Evolutionary conservation across 2,113 vertebrate species (phyloP).

Genomic region (Proteles cristata): DNA sequence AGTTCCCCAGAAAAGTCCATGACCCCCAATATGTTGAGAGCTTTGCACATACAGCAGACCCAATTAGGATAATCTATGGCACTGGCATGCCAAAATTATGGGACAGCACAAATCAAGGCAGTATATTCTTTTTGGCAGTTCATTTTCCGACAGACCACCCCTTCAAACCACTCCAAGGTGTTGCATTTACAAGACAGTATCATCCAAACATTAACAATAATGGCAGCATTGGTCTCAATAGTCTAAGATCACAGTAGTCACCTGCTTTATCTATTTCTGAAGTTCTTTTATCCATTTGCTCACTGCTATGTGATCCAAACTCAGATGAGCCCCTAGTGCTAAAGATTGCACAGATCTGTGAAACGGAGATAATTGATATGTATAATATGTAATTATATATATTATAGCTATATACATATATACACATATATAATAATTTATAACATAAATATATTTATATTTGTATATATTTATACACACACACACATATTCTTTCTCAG

Average conservation of each 20-base stretch:
- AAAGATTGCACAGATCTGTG: conserved; percentile 95
- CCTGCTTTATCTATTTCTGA: conserved; percentile 94
- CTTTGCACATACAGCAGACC: neutral
- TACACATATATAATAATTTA: neutral
- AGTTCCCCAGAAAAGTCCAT: neutral
- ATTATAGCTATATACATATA: too few relatives aligned
- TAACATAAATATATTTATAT: too few relatives aligned
- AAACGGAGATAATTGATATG: conserved; percentile 85
- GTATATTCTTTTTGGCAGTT: neutral
- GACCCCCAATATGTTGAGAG: fast-evolving
- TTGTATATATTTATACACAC: neutral
- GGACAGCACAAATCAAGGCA: neutral
- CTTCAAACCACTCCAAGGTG: neutral
- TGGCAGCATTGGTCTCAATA: conserved; percentile 95
- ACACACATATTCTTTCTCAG: neutral
- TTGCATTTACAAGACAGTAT: conserved; percentile 91
- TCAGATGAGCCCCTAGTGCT: conserved; percentile 93
- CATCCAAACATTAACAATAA: conserved; percentile 97
- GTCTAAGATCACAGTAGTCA: conserved; percentile 94
- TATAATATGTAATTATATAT: too few relatives aligned
- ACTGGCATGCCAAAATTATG: neutral
- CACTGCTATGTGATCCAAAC: conserved; percentile 94
- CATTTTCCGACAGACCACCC: neutral
- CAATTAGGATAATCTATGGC: neutral
- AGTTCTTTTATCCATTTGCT: conserved; percentile 96